Percentiles rank a stretch among this genome's conserved stretches.
These are phyloP conservation scores for Salvelinus fontinalis DNA, from an alignment of 2,113 vertebrate genomes.

Conservation along the genomic window DNA sequence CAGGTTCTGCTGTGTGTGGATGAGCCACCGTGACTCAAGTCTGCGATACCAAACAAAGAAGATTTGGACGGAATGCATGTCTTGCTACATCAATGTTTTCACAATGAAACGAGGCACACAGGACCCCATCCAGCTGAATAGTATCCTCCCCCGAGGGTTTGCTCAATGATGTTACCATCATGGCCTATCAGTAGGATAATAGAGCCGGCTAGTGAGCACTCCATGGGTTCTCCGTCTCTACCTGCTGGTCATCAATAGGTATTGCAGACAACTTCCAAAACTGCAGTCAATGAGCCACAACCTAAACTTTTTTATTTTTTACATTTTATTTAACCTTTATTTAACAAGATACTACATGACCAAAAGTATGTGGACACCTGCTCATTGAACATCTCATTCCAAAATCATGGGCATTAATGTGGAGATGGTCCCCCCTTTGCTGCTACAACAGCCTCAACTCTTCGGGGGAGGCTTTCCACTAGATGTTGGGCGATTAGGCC, in stretches of 20 bases:
- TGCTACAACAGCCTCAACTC: too few species aligned
- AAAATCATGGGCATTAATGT: too few species aligned
- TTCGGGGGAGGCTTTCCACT: too few species aligned
- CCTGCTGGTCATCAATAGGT: constrained; percentile 45
- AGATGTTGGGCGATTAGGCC: too few species aligned
- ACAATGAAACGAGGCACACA: not conserved
- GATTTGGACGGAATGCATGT: not conserved
- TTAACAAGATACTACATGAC: too few species aligned
- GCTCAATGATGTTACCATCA: constrained; percentile 76
- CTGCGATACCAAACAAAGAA: constrained; percentile 60
- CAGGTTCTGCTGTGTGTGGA: constrained; percentile 67
- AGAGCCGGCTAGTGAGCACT: constrained; percentile 1
- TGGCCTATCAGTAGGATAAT: constrained; percentile 69
- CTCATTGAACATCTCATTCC: too few species aligned
- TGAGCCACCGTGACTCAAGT: constrained; percentile 58
- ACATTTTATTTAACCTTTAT: too few species aligned
- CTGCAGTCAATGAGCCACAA: too few species aligned
- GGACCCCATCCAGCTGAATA: constrained; percentile 66
- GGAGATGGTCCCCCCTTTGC: too few species aligned
- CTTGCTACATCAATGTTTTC: not conserved
- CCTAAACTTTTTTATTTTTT: too few species aligned
- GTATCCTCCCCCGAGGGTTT: constrained; percentile 56
- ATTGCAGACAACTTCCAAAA: not conserved
- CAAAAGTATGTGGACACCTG: too few species aligned
- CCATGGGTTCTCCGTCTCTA: constrained; percentile 10